These are phyloP conservation scores for Aphelenchoides bicaudatus DNA, from an alignment of 2,888 invertebrate species.

Conservation along the genomic window DNA sequence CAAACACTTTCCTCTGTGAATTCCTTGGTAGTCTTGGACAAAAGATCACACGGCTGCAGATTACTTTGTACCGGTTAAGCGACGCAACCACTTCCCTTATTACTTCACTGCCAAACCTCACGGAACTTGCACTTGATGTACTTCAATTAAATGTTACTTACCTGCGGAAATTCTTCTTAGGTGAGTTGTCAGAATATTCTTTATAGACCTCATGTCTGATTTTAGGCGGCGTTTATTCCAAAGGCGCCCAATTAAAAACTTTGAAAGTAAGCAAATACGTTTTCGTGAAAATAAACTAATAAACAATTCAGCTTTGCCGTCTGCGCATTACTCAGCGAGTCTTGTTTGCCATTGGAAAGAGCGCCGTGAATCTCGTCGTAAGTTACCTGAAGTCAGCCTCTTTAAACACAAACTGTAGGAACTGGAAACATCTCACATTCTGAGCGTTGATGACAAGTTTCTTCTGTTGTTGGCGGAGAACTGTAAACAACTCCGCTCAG, in stretches of 20 bases:
- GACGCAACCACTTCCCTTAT: constrained; percentile 47
- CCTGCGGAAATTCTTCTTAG: constrained; percentile 47
- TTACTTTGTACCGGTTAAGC: constrained; percentile 45
- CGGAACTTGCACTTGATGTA: constrained; percentile 50
- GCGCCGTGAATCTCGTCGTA: constrained; percentile 34
- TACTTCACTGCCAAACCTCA: constrained; percentile 46
- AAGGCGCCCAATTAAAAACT: constrained; percentile 25
- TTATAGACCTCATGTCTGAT: not conserved
- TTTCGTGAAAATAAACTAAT: too few species aligned
- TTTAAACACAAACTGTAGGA: constrained; percentile 37
- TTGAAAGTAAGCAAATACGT: too few species aligned
- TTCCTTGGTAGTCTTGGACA: constrained; percentile 45
- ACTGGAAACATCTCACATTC: constrained; percentile 57
- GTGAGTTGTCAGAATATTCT: constrained; percentile 12
- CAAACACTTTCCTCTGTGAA: constrained; percentile 45
- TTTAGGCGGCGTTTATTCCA: constrained; percentile 38
- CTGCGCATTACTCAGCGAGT: constrained; percentile 53
- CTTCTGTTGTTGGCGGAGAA: constrained; percentile 51
- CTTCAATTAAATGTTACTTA: constrained; percentile 44
- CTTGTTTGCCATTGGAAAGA: constrained; percentile 57
- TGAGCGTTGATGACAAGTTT: constrained; percentile 58
- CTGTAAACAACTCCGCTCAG: constrained; percentile 37
- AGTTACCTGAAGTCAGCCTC: constrained; percentile 1
- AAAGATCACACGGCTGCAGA: constrained; percentile 48
- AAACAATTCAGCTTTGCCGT: constrained; percentile 49